Evolutionary conservation across 2,113 vertebrate genomes (phyloP).

Genomic region (Rutilus rutilus): DNA sequence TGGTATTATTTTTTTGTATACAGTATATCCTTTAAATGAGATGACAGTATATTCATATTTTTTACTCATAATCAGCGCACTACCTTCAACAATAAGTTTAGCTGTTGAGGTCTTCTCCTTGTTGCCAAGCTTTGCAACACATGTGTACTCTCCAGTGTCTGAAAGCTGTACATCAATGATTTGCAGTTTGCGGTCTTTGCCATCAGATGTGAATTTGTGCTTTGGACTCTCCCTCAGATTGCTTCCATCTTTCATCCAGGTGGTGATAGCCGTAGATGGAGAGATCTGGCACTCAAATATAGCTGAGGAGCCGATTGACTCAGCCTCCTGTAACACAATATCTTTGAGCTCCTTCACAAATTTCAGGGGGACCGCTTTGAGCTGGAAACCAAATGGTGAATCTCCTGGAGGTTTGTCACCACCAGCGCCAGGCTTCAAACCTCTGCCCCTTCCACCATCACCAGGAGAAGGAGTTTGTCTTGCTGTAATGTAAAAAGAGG

Average conservation of each 20-base stretch:
- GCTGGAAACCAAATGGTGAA: conserved; percentile 90
- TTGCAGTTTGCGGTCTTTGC: conserved; percentile 93
- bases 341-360: conserved; percentile 96
- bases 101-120: conserved; percentile 94
- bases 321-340: conserved; percentile 90
- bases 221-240: conserved; percentile 96
- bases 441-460: conserved; percentile 86
- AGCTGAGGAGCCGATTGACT: conserved; percentile 92
- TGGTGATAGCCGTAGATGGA: conserved; percentile 91
- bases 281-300: conserved; percentile 96
- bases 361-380: conserved; percentile 95
- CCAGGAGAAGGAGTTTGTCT: conserved; percentile 94
- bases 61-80: not conserved
- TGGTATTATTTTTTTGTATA: not conserved
- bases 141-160: conserved; percentile 96
- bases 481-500: conserved; percentile 75
- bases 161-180: conserved; percentile 97
- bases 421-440: conserved; percentile 87
- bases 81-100: conserved; percentile 98
- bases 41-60: not conserved
- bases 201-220: conserved; percentile 94
- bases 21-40: not conserved
- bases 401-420: conserved; percentile 91
- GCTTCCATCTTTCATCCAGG: conserved; percentile 95
- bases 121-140: conserved; percentile 90